phyloP scores from a whole-genome alignment of 2,888 invertebrate species.

The Seira sanloemensis region DNA sequence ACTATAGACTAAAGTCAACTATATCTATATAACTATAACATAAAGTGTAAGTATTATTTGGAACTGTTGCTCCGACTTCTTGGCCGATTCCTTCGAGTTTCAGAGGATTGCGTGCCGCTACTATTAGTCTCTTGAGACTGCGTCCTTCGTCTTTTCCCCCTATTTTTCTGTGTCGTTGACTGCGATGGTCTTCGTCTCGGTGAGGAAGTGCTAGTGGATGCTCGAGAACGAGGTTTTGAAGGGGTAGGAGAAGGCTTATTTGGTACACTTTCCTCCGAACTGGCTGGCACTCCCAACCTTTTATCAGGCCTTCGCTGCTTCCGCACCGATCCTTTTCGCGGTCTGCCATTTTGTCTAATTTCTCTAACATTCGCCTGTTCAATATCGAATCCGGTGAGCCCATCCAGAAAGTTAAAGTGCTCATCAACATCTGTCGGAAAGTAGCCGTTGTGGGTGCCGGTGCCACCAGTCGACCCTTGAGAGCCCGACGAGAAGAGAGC shows the following conservation, averaged over 20 bases:
- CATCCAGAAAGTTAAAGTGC: constrained; percentile 39
- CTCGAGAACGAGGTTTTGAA: too few relatives aligned
- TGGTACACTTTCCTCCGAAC: too few relatives aligned
- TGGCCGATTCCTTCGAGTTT: constrained; percentile 33
- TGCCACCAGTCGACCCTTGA: not conserved
- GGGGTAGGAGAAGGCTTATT: not conserved
- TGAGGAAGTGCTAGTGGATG: constrained; percentile 14
- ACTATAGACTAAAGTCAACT: too few relatives aligned
- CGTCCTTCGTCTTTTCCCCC: constrained; percentile 35
- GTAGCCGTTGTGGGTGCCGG: not conserved
- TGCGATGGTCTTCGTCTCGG: not conserved
- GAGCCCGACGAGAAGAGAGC: constrained; percentile 21
- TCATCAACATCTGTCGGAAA: constrained; percentile 21
- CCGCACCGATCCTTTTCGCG: constrained; percentile 15
- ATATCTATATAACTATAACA: too few relatives aligned
- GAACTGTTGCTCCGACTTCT: constrained; percentile 29
- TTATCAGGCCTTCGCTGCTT: constrained; percentile 40
- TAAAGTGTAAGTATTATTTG: too few relatives aligned
- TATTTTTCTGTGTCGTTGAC: constrained; percentile 23
- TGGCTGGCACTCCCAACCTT: constrained; percentile 24
- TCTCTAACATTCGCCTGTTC: constrained; percentile 51
- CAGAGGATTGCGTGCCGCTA: constrained; percentile 24
- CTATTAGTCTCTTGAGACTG: constrained; percentile 33
- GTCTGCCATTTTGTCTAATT: constrained; percentile 47
- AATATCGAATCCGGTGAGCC: constrained; percentile 43